phyloP scores from a whole-genome alignment of 2,888 invertebrate species.

The Cheiracanthium punctorium region DNA sequence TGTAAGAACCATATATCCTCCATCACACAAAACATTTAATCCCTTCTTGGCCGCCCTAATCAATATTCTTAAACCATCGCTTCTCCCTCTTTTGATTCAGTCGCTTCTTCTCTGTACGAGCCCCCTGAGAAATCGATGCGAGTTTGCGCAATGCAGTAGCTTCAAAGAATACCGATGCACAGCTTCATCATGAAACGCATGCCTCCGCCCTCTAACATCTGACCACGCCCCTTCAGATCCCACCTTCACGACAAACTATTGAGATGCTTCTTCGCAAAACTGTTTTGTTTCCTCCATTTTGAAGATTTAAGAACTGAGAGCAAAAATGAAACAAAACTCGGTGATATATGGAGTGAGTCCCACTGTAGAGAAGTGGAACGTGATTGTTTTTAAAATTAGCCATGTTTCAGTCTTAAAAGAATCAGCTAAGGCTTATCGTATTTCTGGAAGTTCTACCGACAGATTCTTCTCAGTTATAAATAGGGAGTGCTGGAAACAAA shows the following conservation, averaged over 20 bases:
- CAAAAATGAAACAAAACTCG: not conserved
- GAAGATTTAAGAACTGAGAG: not conserved
- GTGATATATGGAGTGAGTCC: too few relatives aligned
- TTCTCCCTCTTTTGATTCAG: not conserved
- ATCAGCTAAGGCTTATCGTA: too few relatives aligned
- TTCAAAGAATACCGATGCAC: constrained; percentile 17
- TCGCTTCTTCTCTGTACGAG: not conserved
- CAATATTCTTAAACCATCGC: not conserved
- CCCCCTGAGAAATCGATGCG: constrained; percentile 37
- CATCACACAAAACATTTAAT: not conserved
- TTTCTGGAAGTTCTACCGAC: too few relatives aligned
- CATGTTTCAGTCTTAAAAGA: too few relatives aligned
- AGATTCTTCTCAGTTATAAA: too few relatives aligned
- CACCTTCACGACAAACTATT: constrained; percentile 10
- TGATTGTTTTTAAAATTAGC: too few relatives aligned
- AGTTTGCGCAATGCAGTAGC: constrained; percentile 63
- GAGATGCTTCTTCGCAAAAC: not conserved
- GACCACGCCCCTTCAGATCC: constrained; percentile 45
- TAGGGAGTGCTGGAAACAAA: too few relatives aligned
- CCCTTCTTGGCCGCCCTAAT: not conserved
- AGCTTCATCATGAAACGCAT: not conserved
- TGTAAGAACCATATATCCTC: too few relatives aligned
- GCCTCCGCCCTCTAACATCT: constrained; percentile 29
- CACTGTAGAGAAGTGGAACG: too few relatives aligned
- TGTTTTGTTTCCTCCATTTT: constrained; percentile 22